Conservation (phyloP, 2,888 invertebrate genomes). For the Ophion obscuratus region DNA sequence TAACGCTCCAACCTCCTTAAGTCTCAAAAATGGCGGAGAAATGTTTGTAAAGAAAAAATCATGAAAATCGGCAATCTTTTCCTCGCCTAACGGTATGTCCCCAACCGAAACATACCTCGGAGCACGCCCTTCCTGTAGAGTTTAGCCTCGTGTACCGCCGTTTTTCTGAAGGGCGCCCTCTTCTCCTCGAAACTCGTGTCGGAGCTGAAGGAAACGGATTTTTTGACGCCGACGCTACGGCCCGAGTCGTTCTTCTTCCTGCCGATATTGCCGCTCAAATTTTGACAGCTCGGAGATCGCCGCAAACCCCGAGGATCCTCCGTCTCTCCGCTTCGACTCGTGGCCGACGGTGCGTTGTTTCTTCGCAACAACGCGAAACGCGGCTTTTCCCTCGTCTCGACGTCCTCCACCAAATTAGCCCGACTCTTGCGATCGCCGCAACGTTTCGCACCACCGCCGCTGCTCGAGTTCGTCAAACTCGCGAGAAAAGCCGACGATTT, state of each 20-base stretch:
- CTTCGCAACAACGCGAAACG: slow-evolving; percentile 52
- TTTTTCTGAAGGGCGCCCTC: slow-evolving; percentile 72
- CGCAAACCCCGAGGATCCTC: slow-evolving; percentile 46
- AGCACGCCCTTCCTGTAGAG: slow-evolving; percentile 81
- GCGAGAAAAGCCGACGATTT: slow-evolving; percentile 75
- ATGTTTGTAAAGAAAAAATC: too few species aligned
- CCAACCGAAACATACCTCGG: slow-evolving; percentile 39
- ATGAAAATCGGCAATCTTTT: too few species aligned
- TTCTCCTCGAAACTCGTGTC: slow-evolving; percentile 80
- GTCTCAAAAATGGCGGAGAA: too few species aligned
- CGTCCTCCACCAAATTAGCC: slow-evolving; percentile 31
- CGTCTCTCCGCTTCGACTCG: slow-evolving; percentile 38
- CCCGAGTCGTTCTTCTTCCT: slow-evolving; percentile 62
- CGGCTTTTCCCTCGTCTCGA: slow-evolving; percentile 41
- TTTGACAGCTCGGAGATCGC: slow-evolving; percentile 72
- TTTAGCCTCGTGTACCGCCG: slow-evolving; percentile 80
- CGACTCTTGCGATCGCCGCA: slow-evolving; percentile 45
- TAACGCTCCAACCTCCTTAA: too few species aligned
- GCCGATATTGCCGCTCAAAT: slow-evolving; percentile 67
- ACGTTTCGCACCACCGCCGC: slow-evolving; percentile 37
- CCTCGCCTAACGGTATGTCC: too few species aligned
- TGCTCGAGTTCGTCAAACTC: slow-evolving; percentile 68
- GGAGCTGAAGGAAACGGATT: slow-evolving; percentile 82
- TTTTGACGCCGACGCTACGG: slow-evolving; percentile 72
- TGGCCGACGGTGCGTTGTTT: slow-evolving; percentile 38